Evolutionary conservation across 2,797 vertebrate species (phyloP), one percentile per base, ranked within the genome.

Genomic region (Melanotaenia boesemani): DNA sequence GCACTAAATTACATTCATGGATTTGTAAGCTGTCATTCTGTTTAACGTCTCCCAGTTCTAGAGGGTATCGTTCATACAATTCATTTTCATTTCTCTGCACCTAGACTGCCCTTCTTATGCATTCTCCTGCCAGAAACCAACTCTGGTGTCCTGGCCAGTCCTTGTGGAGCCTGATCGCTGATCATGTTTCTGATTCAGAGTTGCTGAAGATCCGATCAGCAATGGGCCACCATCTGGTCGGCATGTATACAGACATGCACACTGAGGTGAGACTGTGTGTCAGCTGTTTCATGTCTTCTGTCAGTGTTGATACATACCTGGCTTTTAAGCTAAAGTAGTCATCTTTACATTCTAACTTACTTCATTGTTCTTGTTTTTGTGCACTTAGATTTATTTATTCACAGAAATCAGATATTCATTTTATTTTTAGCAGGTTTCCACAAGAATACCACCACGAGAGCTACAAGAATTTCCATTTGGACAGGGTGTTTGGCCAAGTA

Each of bases 111-210:
- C 63, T 44, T 68, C 41, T 0, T 20, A 91, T 92, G 90, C 79
- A 82, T 81, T 80, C 86, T 34, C 64, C 65, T 41, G 74, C 85
- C 90, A 90, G 86, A 91, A 69, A 36, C 58, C 63, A 77, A 62
- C 67, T 84, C 24, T 90, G 87, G 63, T 74, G 76, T 20, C 86
- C 80, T 0, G 74, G 89, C 24, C 90, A 72, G 64, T 95, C 94
- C 10, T 75, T 97, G 41, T 97, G 96, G 96, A 92, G 80, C 75
- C 88, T 96, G 80, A 91, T 97, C 36, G 62, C 91, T 82, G 93
- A 95, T 57, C 86, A 94, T 78, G 91, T 96, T 36, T 89, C 93
- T 7, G 72, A 61, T 32, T 82, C 92, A 32, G 91, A 86, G 91
- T 93, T 94, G 72, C 86, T 90, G 30, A 96, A 95, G 91, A 92